Evolutionary conservation across 2,113 vertebrate genomes (phyloP).

Genomic region (Megaceryle torquata): DNA sequence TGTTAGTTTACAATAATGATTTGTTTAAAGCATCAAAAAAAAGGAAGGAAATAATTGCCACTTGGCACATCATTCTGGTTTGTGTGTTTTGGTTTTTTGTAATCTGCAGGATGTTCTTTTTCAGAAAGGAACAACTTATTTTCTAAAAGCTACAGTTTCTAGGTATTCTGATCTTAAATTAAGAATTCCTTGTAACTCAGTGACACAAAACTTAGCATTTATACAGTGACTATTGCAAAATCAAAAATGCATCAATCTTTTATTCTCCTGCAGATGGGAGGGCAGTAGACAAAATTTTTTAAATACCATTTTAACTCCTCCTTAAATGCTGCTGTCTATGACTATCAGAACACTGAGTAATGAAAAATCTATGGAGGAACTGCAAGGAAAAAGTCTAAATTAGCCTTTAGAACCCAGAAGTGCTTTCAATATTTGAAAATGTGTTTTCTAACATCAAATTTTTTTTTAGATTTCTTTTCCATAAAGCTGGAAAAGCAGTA

Average conservation of each 20-base stretch:
- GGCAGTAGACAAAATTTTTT: not conserved
- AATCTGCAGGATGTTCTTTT: not conserved
- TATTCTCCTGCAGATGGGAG: not conserved
- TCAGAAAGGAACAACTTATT: not conserved
- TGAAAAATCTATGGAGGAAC: not conserved
- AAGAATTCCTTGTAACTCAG: not conserved
- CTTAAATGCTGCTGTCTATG: not conserved
- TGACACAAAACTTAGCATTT: not conserved
- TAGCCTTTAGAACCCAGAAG: not conserved
- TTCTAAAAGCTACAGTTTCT: not conserved
- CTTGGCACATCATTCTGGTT: not conserved
- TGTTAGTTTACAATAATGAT: not conserved
- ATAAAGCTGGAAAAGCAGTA: not conserved
- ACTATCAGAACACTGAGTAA: not conserved
- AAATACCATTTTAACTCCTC: not conserved
- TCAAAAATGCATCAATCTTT: not conserved
- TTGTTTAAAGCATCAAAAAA: not conserved
- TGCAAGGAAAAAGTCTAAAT: not conserved
- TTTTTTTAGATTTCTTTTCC: not conserved
- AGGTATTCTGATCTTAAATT: not conserved
- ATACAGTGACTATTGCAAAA: not conserved
- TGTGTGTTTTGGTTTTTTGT: no score
- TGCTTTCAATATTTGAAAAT: not conserved
- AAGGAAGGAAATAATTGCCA: not conserved
- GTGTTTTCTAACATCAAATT: rapidly evolving